These are phyloP conservation scores for Microtus montanus DNA, from an alignment of 2,113 vertebrate species.

Conservation along the genomic window DNA sequence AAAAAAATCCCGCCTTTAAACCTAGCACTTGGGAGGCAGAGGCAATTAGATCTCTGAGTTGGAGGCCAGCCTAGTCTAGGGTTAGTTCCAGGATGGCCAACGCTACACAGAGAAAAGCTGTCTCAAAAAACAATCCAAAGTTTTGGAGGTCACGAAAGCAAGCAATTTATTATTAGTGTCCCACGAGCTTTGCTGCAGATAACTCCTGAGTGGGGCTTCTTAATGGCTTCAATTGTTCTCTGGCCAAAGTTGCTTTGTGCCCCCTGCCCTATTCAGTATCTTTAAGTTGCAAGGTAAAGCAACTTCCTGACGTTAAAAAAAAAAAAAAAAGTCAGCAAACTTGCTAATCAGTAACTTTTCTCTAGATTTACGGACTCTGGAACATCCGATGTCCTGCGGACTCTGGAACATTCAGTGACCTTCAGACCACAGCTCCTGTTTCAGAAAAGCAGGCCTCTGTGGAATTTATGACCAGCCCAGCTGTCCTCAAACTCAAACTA, in stretches of 20 bases:
- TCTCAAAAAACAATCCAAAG: background rate
- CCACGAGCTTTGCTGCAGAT: background rate
- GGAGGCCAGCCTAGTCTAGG: background rate
- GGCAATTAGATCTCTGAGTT: background rate
- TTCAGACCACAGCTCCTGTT: background rate
- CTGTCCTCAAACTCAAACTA: background rate
- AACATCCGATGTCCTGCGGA: background rate
- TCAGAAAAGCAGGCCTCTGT: background rate
- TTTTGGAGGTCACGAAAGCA: background rate
- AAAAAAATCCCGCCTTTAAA: background rate
- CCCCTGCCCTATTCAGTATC: background rate
- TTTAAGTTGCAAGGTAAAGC: background rate
- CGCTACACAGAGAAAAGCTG: background rate
- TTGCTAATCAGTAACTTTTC: background rate
- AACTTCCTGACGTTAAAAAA: background rate
- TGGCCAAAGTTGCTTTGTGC: background rate
- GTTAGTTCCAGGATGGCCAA: background rate
- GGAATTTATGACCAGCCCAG: background rate
- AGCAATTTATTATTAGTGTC: background rate
- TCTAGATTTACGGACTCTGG: background rate
- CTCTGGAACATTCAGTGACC: background rate
- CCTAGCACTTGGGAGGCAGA: background rate
- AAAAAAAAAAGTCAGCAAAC: background rate
- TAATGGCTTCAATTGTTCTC: background rate
- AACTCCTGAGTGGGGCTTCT: background rate